A percentile compares a stretch with the other conserved stretches of the same genome.
phyloP scores from a whole-genome alignment of 1,140 invertebrate genomes.

The Megalonaias nervosa region DNA sequence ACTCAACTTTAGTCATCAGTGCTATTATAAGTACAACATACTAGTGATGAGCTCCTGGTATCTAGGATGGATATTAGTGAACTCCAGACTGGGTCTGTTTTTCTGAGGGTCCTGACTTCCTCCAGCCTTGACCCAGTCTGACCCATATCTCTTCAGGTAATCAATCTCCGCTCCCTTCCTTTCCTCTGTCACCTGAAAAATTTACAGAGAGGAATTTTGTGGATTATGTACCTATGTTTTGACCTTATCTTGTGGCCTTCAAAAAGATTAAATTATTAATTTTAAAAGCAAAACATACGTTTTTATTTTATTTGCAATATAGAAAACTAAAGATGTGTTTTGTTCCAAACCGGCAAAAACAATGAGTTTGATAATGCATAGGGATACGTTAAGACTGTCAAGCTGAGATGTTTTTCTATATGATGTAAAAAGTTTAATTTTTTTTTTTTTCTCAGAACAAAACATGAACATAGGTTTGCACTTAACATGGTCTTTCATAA shows the following conservation, averaged over 20 bases:
- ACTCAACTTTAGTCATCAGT: too few species aligned
- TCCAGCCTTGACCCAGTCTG: conserved; percentile 79
- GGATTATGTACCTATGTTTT: neutral
- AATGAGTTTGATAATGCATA: too few species aligned
- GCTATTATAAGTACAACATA: conserved; percentile 55
- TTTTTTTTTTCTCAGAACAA: too few species aligned
- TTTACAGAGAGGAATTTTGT: neutral
- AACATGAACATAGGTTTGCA: too few species aligned
- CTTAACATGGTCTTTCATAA: too few species aligned
- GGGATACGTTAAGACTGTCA: too few species aligned
- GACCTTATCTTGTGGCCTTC: neutral
- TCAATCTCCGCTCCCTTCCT: conserved; percentile 90
- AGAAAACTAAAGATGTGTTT: neutral
- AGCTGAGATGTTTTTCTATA: too few species aligned
- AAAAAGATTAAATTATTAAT: neutral
- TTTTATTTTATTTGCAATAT: neutral
- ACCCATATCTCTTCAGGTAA: conserved; percentile 86
- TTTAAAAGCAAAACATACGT: neutral
- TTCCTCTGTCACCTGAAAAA: conserved; percentile 77
- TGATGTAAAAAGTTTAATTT: too few species aligned
- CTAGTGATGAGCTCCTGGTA: conserved; percentile 78
- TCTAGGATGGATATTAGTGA: conserved; percentile 82
- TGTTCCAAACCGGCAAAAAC: too few species aligned
- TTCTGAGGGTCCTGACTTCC: conserved; percentile 59
- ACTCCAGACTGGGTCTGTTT: conserved; percentile 71